Conservation (phyloP, 2,888 invertebrate species). For the Protonemura montana region DNA sequence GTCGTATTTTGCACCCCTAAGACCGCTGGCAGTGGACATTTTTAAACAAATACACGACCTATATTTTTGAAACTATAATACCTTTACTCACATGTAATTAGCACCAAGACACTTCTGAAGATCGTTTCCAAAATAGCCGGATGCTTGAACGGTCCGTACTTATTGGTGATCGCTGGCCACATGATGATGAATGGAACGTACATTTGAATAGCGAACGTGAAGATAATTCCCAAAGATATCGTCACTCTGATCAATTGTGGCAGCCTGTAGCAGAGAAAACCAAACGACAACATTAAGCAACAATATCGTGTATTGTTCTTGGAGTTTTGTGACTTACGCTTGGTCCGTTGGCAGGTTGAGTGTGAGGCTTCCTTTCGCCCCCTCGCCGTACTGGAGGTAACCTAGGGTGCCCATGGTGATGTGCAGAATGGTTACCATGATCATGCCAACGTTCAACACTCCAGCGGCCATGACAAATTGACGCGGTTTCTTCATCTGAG, state of each 20-base stretch:
- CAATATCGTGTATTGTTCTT: not conserved
- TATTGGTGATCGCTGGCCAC: slow-evolving; percentile 73
- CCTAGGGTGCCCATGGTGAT: slow-evolving; percentile 85
- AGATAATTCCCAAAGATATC: slow-evolving; percentile 84
- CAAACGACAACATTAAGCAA: not conserved
- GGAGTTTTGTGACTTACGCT: slow-evolving; percentile 60
- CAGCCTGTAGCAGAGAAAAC: slow-evolving; percentile 63
- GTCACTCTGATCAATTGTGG: slow-evolving; percentile 74
- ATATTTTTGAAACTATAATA: no score
- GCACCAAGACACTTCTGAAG: slow-evolving; percentile 75
- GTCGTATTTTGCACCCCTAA: no score
- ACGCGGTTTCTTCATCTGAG: slow-evolving; percentile 83
- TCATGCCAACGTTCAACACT: slow-evolving; percentile 90
- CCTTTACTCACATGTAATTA: slow-evolving; percentile 80
- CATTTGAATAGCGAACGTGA: slow-evolving; percentile 93
- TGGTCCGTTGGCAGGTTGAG: slow-evolving; percentile 78
- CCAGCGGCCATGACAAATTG: slow-evolving; percentile 82
- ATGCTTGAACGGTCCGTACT: slow-evolving; percentile 64
- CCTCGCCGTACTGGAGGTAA: slow-evolving; percentile 87
- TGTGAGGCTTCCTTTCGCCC: slow-evolving; percentile 84
- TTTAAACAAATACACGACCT: no score
- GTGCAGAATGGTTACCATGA: slow-evolving; percentile 79
- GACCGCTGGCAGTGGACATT: no score
- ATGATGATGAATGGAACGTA: slow-evolving; percentile 92
- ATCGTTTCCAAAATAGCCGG: slow-evolving; percentile 72